These are phyloP conservation scores for Eupithecia centaureata DNA, from an alignment of 2,888 invertebrate genomes.

Conservation along the genomic window DNA sequence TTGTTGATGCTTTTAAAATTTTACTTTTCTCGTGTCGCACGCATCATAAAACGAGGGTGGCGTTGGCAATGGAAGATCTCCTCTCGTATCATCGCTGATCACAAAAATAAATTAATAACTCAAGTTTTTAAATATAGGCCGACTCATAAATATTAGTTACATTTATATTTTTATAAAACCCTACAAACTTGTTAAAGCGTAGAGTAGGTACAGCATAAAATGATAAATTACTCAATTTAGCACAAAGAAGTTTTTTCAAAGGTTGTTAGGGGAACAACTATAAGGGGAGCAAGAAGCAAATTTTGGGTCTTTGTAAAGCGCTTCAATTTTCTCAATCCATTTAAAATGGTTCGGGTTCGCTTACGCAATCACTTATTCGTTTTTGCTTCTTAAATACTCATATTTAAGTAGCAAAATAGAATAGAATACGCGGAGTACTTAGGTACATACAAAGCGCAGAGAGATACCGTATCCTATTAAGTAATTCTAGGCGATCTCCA, in stretches of 20 bases:
- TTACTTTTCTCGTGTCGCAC: constrained; percentile 9
- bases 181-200: background rate
- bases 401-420: background rate
- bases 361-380: too few relatives aligned
- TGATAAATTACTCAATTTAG: background rate
- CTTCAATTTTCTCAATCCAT: background rate
- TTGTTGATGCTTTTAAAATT: constrained; percentile 11
- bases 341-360: background rate
- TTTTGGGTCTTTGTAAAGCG: background rate
- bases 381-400: too few relatives aligned
- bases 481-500: background rate
- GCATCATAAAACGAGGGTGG: constrained; percentile 19
- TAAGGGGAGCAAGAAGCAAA: background rate
- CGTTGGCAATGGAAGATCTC: background rate
- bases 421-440: background rate
- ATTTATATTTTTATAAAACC: too few relatives aligned
- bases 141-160: background rate
- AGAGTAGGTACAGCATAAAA: background rate
- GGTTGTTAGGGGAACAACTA: background rate
- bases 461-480: background rate
- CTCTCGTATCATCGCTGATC: background rate
- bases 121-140: background rate
- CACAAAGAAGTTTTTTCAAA: too few relatives aligned
- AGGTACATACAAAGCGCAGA: background rate
- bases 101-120: background rate